These are phyloP conservation scores for Leptestheria dahalacensis DNA, from an alignment of 1,140 invertebrate species.

Conservation along the genomic window DNA sequence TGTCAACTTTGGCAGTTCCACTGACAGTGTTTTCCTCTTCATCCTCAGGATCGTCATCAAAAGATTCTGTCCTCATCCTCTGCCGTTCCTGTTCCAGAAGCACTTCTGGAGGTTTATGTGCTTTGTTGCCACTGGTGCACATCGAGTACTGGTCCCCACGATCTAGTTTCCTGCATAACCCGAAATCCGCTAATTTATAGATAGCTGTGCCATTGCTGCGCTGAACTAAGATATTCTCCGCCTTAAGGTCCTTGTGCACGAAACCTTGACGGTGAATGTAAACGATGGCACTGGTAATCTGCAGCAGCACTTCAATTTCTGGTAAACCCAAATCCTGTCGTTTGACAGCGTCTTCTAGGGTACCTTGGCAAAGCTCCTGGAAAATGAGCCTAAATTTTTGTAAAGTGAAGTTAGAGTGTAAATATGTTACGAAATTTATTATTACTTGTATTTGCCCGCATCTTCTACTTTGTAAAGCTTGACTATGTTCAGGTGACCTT, in stretches of 20 bases:
- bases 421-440: no score
- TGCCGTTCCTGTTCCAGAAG: not conserved
- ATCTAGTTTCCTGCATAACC: not conserved
- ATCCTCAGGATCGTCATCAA: not conserved
- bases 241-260: not conserved
- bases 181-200: not conserved
- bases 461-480: not conserved
- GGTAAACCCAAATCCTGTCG: not conserved
- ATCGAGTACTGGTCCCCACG: not conserved
- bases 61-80: not conserved
- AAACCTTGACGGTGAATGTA: not conserved
- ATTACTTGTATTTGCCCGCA: not conserved
- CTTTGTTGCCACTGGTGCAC: not conserved
- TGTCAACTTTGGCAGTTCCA: constrained; percentile 48
- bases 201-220: not conserved
- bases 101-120: not conserved
- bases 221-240: not conserved
- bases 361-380: not conserved
- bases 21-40: not conserved
- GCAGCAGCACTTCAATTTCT: not conserved
- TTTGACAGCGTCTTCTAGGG: not conserved
- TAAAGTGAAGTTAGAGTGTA: no score
- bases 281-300: not conserved
- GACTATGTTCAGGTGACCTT: not conserved
- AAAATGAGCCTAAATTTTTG: not conserved